Percentiles rank a stretch among this genome's conserved stretches.
phyloP scores from a whole-genome alignment of 1,140 invertebrate species.

The Bombyx mandarina region DNA sequence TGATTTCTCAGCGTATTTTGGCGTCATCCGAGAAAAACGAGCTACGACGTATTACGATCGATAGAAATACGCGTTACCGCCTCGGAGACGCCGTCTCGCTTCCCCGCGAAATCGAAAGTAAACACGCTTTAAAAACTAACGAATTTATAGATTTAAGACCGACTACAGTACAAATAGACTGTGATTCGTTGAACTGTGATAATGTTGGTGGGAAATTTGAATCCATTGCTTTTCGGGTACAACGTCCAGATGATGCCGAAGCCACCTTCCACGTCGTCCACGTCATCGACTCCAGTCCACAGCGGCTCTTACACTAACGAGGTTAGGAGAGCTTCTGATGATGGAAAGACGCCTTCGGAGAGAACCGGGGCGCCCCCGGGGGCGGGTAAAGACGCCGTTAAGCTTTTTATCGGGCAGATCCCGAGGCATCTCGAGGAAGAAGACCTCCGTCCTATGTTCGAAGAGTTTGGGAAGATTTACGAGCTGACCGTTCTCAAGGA shows the following conservation, averaged over 20 bases:
- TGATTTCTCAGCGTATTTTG: neutral
- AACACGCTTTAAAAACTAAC: conserved; percentile 62
- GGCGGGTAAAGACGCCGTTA: conserved; percentile 77
- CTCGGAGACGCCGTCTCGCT: conserved; percentile 39
- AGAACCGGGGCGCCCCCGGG: conserved; percentile 56
- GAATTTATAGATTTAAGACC: conserved; percentile 61
- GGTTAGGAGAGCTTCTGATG: conserved; percentile 8
- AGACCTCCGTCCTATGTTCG: conserved; percentile 91
- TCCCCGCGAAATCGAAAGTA: conserved; percentile 43
- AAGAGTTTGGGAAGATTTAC: conserved; percentile 94
- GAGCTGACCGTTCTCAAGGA: conserved; percentile 94
- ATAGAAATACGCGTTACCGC: conserved; percentile 66
- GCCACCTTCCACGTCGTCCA: conserved; percentile 3
- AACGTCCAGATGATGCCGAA: conserved; percentile 33
- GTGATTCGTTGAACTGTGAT: conserved; percentile 52
- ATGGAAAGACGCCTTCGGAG: conserved; percentile 43
- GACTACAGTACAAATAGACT: conserved; percentile 54
- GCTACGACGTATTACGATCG: conserved; percentile 38
- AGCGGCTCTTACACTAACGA: conserved; percentile 9
- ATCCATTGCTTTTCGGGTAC: conserved; percentile 46
- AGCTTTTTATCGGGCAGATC: conserved; percentile 94
- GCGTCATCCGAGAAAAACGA: conserved; percentile 27
- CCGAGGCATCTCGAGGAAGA: conserved; percentile 91
- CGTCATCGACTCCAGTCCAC: conserved; percentile 52
- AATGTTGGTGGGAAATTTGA: conserved; percentile 56